Evolutionary conservation across 2,797 vertebrate species (phyloP).

Genomic region (Falco novaeseelandiae): DNA sequence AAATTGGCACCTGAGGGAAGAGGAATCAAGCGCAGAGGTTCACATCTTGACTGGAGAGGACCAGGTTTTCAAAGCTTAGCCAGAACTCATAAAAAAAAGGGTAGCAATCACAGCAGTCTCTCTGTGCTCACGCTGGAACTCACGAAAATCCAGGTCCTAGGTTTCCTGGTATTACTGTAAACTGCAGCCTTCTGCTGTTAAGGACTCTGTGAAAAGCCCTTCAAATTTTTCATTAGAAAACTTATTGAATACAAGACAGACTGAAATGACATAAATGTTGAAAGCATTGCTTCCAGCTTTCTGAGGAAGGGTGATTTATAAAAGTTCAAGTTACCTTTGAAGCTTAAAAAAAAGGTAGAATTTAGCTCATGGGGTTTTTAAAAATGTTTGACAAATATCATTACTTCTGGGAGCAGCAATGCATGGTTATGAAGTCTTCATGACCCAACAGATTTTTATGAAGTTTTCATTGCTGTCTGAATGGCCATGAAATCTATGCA

Average conservation of each 20-base stretch:
- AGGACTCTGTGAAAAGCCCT: not conserved
- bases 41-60: not conserved
- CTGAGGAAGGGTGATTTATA: not conserved
- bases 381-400: not conserved
- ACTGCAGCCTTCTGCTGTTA: not conserved
- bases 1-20: not conserved
- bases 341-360: not conserved
- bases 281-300: not conserved
- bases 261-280: not conserved
- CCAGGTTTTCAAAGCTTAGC: not conserved
- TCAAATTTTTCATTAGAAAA: not conserved
- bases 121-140: not conserved
- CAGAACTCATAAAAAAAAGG: not conserved
- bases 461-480: not conserved
- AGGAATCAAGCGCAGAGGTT: not conserved
- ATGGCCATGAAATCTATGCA: not conserved
- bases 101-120: not conserved
- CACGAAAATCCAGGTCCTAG: not conserved
- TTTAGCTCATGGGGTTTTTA: not conserved
- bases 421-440: not conserved
- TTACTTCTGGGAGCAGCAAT: not conserved
- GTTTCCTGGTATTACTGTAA: not conserved
- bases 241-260: not conserved
- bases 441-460: not conserved
- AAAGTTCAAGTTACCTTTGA: not conserved